Evolutionary conservation across 2,797 vertebrate genomes (phyloP), one percentile per base, ranked within the genome.

Genomic region (Chiloscyllium punctatum): DNA sequence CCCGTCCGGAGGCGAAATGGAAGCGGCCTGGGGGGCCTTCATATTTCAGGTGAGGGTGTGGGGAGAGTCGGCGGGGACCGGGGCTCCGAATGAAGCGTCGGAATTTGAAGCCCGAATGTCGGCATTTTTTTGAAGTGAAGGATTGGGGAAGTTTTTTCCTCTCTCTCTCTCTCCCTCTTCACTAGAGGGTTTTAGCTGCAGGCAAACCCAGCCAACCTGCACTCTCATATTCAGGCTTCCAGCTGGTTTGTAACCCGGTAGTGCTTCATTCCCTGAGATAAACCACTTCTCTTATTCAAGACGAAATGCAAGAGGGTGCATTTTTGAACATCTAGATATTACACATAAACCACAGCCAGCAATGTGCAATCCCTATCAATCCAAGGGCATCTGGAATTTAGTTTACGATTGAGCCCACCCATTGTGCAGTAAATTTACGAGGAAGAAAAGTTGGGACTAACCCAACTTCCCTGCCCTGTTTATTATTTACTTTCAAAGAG

Each of bases 1-100:
- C 97, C 97, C 97, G 97, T 97, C 97, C 98, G 98, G 98, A 97
- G 98, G 98, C 97, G 97, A 98, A 98, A 98, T 98, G 98, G 98
- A 98, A 97, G 97, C 97, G 97, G 98, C 97, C 97, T 98, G 98
- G 97, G 98, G 98, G 97, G 98, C 97, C 96, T 98, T 98, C 97
- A 97, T 98, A 97, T 98, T 98, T 96, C 98, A 98, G 97, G 98
- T 98, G 97, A 98, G 98, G 97, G 37, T 21, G 62, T 42, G 97
- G n/a, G 57, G 13, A 13, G 33, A 25, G 57, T 62, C 57, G 57
- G 11, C 7, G 57, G 57, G 57, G 57, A 62, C 57, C 57, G 57
- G 57, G 42, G 57, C 57, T 62, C 57, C 57, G 7, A n/a, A 4
- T 13, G 72, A 71, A 37, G 94, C 94, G 90, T 37, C 48, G 18